Evolutionary conservation across 2,113 vertebrate genomes (phyloP).

Genomic region (Carassius carassius): DNA sequence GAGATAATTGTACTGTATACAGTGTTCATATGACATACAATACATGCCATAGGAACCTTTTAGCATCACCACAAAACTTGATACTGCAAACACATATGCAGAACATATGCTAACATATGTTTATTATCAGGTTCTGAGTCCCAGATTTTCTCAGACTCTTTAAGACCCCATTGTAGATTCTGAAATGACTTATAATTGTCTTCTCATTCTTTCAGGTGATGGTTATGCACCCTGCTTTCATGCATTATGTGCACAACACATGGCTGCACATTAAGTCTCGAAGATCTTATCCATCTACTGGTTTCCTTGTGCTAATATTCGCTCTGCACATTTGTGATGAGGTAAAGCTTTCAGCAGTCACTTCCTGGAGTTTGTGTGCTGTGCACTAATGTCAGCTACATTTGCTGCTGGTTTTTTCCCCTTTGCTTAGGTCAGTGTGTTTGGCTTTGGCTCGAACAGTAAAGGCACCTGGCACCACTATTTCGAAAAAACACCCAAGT

Average conservation of each 20-base stretch:
- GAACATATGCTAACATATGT: background rate
- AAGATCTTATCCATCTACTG: conserved; percentile 91
- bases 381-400: background rate
- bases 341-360: conserved; percentile 68
- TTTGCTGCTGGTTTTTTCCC: too few species aligned
- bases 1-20: background rate
- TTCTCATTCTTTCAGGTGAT: conserved; percentile 77
- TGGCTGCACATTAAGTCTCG: conserved; percentile 83
- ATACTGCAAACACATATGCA: too few species aligned
- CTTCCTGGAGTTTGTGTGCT: background rate
- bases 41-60: background rate
- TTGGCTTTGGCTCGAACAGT: conserved; percentile 89
- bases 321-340: conserved; percentile 91
- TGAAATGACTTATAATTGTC: background rate
- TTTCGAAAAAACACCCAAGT: conserved; percentile 82
- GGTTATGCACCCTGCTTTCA: conserved; percentile 88
- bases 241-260: conserved; percentile 88
- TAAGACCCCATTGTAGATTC: background rate
- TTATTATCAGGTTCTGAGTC: background rate
- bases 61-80: background rate
- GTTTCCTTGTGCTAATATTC: conserved; percentile 85
- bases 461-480: conserved; percentile 96
- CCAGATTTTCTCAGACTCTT: background rate
- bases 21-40: background rate
- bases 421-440: conserved; percentile 82